Evolutionary conservation across 2,113 vertebrate species (phyloP), one percentile per base, ranked within the genome.

Genomic region (Cyanoliseus patagonus): DNA sequence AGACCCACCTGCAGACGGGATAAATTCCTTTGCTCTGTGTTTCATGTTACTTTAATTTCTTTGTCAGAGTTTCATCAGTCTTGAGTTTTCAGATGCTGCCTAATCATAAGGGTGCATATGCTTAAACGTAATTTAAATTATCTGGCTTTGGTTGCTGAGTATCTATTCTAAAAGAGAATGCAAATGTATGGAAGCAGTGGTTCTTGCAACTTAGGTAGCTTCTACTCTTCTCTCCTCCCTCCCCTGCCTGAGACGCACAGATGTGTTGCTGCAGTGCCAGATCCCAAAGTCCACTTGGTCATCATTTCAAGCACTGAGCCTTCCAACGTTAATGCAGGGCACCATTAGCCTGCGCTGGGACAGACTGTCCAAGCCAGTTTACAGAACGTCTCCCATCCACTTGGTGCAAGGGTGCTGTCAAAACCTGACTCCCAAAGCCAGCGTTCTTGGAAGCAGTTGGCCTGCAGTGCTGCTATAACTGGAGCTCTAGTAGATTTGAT

Each of bases 381-480:
- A 3, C 5, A 3, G 92, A 92, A 93, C 0, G 0, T 61, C 57
- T 78, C 35, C 31, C 2, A 1, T 81, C 76, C 13, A 5, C 3
- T 33, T 66, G 27, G 37, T 63, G 42, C 66, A 70, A 81, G 47
- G 57, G n/a, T 49, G 62, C 69, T 96, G 79, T 82, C 80, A 94
- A 79, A 79, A 69, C 41, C 66, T 49, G 69, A 86, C 70, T 80
- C 63, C 61, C 59, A 77, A 73, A 91, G 64, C 61, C 47, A 52
- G 13, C 15, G 41, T 91, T 92, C 86, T 73, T 92, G 83, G 91
- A 79, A 92, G 78, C 70, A 68, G 53, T 92, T 94, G 90, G 78
- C 75, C 74, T 78, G 67, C 72, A 72, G 79, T 6, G 2, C 10
- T 78, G 73, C 90, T 92, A 42, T 83, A 92, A 78, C 31, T 2